phyloP scores from a whole-genome alignment of 2,797 vertebrate genomes.

The Melanotaenia maccullochi region DNA sequence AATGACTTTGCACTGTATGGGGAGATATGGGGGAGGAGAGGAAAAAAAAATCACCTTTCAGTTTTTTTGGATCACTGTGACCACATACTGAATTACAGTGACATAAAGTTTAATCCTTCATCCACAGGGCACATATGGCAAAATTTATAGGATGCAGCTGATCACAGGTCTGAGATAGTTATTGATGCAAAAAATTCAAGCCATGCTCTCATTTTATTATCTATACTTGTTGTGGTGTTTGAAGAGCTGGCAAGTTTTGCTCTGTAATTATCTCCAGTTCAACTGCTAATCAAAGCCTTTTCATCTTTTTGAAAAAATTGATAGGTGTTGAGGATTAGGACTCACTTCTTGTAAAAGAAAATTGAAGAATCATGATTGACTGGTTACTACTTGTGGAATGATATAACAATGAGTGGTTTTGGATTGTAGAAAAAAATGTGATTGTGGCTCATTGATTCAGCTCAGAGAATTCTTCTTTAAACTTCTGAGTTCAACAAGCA shows the following conservation, averaged over 20 bases:
- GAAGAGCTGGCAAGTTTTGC: conserved; percentile 8
- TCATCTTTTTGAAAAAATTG: not conserved
- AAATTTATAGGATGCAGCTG: conserved; percentile 48
- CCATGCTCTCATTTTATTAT: conserved; percentile 17
- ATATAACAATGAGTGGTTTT: not conserved
- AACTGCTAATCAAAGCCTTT: not conserved
- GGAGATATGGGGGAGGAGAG: conserved; percentile 59
- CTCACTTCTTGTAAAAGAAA: conserved; percentile 23
- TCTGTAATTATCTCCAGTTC: conserved; percentile 7
- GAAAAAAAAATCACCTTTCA: conserved; percentile 75
- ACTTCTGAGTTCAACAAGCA: conserved; percentile 10
- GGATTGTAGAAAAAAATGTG: conserved; percentile 5
- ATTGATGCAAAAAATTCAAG: conserved; percentile 16
- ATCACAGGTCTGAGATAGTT: conserved; percentile 37
- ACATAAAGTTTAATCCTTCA: conserved; percentile 46
- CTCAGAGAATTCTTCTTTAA: conserved; percentile 19
- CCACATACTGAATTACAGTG: conserved; percentile 64
- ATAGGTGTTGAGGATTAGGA: not conserved
- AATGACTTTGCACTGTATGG: conserved; percentile 78
- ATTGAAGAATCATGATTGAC: not conserved
- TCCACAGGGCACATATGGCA: conserved; percentile 49
- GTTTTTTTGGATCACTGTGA: conserved; percentile 77
- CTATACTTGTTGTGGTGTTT: conserved; percentile 14
- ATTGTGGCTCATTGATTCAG: conserved; percentile 14
- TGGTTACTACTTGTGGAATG: not conserved